Evolutionary conservation across 2,797 vertebrate genomes (phyloP).

Genomic region (Cynopterus sphinx): DNA sequence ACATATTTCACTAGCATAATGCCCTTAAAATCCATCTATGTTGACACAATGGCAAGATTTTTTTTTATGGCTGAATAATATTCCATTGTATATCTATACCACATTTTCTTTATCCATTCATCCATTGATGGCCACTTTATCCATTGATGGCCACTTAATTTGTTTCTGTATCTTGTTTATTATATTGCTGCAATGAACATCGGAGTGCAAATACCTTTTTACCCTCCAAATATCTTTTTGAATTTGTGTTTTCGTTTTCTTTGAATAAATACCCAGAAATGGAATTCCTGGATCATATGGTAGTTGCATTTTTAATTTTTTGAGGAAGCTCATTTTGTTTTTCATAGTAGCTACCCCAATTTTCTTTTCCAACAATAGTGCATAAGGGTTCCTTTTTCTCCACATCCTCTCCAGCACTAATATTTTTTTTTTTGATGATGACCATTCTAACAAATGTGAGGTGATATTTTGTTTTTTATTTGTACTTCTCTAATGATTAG

Average conservation of each 20-base stretch:
- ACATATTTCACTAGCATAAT: background rate
- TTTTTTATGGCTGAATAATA: background rate
- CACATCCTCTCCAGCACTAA: background rate
- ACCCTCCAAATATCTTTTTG: background rate
- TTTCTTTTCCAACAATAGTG: background rate
- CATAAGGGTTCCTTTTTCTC: background rate
- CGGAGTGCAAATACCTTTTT: background rate
- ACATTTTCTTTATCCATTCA: background rate
- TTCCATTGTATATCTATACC: background rate
- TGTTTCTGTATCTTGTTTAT: background rate
- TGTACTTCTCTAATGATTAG: background rate
- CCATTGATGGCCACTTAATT: background rate
- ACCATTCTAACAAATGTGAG: background rate
- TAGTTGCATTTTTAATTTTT: background rate
- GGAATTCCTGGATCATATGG: background rate
- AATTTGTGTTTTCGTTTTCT: background rate
- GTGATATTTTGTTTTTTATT: background rate
- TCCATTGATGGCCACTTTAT: background rate
- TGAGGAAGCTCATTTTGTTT: background rate
- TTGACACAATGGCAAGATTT: background rate
- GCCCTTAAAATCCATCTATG: background rate
- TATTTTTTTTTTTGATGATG: background rate
- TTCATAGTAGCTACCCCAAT: background rate
- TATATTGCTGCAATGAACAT: background rate
- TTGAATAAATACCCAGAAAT: background rate